Percentiles rank a stretch among this genome's conserved stretches.
These are phyloP conservation scores for Oxygymnocypris stewartii DNA, from an alignment of 2,113 vertebrate genomes.

Conservation along the genomic window DNA sequence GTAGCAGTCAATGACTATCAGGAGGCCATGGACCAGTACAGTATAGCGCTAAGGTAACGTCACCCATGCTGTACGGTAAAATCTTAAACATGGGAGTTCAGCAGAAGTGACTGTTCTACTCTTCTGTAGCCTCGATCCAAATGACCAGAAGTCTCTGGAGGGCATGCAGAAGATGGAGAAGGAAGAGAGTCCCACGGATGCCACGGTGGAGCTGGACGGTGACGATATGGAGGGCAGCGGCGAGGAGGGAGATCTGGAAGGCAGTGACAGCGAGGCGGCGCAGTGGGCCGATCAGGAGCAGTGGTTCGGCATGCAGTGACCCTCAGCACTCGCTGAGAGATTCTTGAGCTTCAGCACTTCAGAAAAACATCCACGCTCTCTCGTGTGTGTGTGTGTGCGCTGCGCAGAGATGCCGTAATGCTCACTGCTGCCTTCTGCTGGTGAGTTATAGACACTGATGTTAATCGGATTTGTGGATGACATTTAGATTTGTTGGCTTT, in stretches of 20 bases:
- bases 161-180: conserved; percentile 99
- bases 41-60: conserved; percentile 92
- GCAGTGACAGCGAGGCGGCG: conserved; percentile 95
- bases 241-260: conserved; percentile 96
- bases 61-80: neutral
- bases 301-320: conserved; percentile 98
- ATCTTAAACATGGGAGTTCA: neutral
- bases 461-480: neutral
- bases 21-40: conserved; percentile 99
- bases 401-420: neutral
- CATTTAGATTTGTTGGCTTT: no score
- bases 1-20: conserved; percentile 96
- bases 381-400: neutral
- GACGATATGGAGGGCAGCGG: conserved; percentile 99
- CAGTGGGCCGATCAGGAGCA: conserved; percentile 99
- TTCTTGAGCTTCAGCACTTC: no score
- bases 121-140: conserved; percentile 87
- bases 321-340: no score
- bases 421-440: neutral
- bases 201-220: conserved; percentile 95
- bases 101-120: neutral
- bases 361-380: neutral
- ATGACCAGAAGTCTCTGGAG: conserved; percentile 97
- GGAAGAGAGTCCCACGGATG: conserved; percentile 95
- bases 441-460: neutral